Percentiles rank a stretch among this genome's conserved stretches.
phyloP scores from a whole-genome alignment of 2,888 invertebrate genomes.

The Rugalucina vietnamica region DNA sequence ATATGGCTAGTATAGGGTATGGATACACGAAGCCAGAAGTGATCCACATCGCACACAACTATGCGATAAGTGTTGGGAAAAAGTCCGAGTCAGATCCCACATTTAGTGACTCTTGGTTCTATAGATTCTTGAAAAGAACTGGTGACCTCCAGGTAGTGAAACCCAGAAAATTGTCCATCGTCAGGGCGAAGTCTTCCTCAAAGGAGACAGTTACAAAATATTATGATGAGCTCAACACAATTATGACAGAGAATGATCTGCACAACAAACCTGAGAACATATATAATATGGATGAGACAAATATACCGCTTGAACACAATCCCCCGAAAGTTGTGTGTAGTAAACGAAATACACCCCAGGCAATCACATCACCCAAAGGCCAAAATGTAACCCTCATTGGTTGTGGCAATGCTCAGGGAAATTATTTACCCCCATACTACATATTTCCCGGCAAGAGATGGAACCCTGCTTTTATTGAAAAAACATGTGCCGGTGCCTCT shows the following conservation, averaged over 20 bases:
- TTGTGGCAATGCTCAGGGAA: not conserved
- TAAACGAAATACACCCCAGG: not conserved
- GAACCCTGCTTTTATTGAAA: not conserved
- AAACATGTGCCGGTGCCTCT: not conserved
- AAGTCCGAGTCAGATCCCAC: not conserved
- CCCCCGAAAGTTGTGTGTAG: not conserved
- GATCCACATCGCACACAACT: not conserved
- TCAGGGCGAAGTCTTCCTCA: not conserved
- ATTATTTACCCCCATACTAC: not conserved
- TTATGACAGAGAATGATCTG: not conserved
- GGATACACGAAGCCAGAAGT: not conserved
- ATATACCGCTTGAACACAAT: not conserved
- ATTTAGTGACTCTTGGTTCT: not conserved
- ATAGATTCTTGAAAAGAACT: not conserved
- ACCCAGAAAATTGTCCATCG: not conserved
- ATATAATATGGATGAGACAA: constrained; percentile 4
- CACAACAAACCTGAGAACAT: not conserved
- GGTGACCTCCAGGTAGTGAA: not conserved
- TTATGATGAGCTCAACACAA: not conserved
- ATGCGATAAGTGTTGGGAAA: not conserved
- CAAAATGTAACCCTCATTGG: not conserved
- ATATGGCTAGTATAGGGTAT: constrained; percentile 10
- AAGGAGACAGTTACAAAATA: not conserved
- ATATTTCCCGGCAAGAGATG: not conserved
- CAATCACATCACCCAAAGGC: not conserved